Conservation (phyloP, 2,797 vertebrate genomes). For the Rhinoraja longicauda region DNA sequence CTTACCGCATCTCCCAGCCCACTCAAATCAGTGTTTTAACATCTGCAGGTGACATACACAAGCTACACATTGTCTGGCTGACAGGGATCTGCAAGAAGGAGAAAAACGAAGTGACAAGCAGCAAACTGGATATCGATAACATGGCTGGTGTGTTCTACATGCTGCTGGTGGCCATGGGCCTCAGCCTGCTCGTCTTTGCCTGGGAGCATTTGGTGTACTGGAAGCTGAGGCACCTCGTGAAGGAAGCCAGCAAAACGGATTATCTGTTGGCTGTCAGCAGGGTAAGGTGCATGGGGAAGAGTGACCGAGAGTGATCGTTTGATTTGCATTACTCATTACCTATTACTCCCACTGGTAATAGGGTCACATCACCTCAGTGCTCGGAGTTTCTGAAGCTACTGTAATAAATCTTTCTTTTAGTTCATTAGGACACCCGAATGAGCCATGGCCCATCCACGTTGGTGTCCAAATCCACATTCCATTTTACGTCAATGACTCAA, state of each 20-base stretch:
- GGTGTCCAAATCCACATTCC: not conserved
- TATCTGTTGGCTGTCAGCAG: constrained; percentile 89
- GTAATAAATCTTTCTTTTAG: not conserved
- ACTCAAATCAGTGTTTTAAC: not conserved
- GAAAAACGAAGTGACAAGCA: constrained; percentile 98
- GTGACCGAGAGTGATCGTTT: not conserved
- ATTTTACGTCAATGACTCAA: not conserved
- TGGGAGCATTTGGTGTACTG: constrained; percentile 97
- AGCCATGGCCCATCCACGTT: not conserved
- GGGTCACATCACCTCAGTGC: too few relatives aligned
- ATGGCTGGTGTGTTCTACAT: constrained; percentile 99
- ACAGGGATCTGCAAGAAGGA: constrained; percentile 97
- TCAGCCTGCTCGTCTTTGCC: constrained; percentile 90
- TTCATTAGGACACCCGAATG: not conserved
- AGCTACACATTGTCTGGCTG: constrained; percentile 92
- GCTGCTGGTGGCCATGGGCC: constrained; percentile 96
- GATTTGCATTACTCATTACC: not conserved
- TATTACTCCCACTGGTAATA: too few relatives aligned
- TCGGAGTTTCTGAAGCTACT: too few relatives aligned
- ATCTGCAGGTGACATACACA: constrained; percentile 83
- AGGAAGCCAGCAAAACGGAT: constrained; percentile 76
- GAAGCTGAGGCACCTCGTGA: constrained; percentile 82
- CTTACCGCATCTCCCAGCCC: not conserved
- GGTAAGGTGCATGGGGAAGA: constrained; percentile 59
- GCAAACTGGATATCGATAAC: constrained; percentile 97